Evolutionary conservation across 2,888 invertebrate species (phyloP).

Genomic region (Lepidochrysops patricia): DNA sequence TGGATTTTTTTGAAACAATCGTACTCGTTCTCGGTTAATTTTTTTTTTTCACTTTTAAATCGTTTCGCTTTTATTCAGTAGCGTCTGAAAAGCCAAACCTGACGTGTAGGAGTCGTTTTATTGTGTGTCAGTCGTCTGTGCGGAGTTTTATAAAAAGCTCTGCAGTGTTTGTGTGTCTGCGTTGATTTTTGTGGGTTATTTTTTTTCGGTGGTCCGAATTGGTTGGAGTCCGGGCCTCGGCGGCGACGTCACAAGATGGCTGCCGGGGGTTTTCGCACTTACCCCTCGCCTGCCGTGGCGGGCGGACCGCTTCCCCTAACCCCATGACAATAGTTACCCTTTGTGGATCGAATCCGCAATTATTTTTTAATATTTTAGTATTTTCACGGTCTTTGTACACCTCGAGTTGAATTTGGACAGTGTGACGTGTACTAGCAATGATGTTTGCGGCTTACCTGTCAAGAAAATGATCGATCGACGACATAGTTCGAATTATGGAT

Average conservation of each 20-base stretch:
- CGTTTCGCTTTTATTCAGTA: constrained; percentile 44
- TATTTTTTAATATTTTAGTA: constrained; percentile 11
- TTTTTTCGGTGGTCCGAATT: constrained; percentile 13
- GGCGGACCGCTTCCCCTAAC: constrained; percentile 32
- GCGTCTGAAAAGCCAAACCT: constrained; percentile 45
- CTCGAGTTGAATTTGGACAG: not conserved
- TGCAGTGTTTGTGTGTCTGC: not conserved
- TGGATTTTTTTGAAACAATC: constrained; percentile 58
- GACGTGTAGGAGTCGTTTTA: constrained; percentile 22
- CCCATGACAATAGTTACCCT: not conserved
- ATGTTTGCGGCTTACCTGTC: not conserved
- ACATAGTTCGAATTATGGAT: no score
- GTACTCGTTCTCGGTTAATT: constrained; percentile 37
- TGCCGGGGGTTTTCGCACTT: constrained; percentile 66
- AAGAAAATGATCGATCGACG: not conserved
- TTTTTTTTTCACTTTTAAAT: constrained; percentile 37
- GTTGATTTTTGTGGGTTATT: not conserved
- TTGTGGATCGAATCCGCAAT: constrained; percentile 1
- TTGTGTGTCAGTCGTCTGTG: constrained; percentile 15
- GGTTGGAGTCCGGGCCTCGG: constrained; percentile 48
- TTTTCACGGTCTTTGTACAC: not conserved
- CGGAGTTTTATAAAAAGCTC: not conserved
- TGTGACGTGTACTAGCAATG: not conserved
- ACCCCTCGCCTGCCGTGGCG: constrained; percentile 46
- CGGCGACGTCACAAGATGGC: constrained; percentile 69